Percentiles rank a stretch among this genome's conserved stretches.
Conservation (phyloP, 2,888 invertebrate species). For the Ophioninae sp. region DNA sequence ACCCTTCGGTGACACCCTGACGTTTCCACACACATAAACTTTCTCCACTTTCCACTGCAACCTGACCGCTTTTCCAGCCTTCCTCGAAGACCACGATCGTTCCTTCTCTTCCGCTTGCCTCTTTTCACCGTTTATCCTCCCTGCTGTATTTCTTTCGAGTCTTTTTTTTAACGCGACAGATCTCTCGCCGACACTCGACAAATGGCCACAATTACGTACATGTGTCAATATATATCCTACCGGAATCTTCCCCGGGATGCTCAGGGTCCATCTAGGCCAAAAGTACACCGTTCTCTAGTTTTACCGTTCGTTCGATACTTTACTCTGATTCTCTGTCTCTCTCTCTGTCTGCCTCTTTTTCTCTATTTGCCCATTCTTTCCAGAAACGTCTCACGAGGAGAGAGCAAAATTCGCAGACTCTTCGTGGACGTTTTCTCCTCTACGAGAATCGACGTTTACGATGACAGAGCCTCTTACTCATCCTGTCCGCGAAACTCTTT, state of each 20-base stretch:
- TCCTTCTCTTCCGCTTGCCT: constrained; percentile 53
- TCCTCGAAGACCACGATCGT: constrained; percentile 11
- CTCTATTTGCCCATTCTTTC: constrained; percentile 24
- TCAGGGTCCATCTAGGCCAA: constrained; percentile 43
- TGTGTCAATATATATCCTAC: constrained; percentile 75
- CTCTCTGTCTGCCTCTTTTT: constrained; percentile 5
- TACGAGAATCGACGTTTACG: constrained; percentile 61
- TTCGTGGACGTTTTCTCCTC: constrained; percentile 50
- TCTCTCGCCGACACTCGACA: constrained; percentile 70
- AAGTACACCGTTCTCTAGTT: constrained; percentile 54
- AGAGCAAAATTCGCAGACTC: constrained; percentile 59
- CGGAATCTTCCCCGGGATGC: constrained; percentile 36
- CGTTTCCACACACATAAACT: constrained; percentile 16
- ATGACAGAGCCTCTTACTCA: constrained; percentile 58
- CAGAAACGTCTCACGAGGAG: constrained; percentile 18
- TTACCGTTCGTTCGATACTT: constrained; percentile 60
- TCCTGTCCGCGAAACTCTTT: constrained; percentile 52
- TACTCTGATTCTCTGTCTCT: constrained; percentile 32
- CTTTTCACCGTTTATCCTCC: constrained; percentile 20
- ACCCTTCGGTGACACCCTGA: constrained; percentile 33
- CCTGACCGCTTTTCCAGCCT: constrained; percentile 1
- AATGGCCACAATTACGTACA: constrained; percentile 78
- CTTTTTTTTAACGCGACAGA: constrained; percentile 28
- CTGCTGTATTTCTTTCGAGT: neutral
- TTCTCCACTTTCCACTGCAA: constrained; percentile 29